These are phyloP conservation scores for Masticophis lateralis DNA, from an alignment of 2,797 vertebrate genomes.

Conservation along the genomic window DNA sequence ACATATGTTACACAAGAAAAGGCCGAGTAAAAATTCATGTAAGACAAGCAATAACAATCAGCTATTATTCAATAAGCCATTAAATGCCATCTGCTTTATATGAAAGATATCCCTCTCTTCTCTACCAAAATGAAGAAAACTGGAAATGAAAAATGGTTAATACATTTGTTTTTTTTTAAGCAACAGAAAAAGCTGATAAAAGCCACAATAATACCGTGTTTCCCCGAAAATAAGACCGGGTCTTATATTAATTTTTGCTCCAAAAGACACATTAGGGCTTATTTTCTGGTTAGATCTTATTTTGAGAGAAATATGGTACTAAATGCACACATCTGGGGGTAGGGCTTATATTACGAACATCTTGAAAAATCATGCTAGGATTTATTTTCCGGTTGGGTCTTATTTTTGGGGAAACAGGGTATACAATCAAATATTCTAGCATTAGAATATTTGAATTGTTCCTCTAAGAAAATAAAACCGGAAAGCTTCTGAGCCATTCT, in stretches of 20 bases:
- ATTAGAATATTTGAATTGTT: not conserved
- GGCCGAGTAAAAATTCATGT: constrained; percentile 42
- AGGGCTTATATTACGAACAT: no score
- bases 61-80: constrained; percentile 51
- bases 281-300: no score
- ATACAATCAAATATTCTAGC: not conserved
- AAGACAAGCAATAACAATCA: constrained; percentile 49
- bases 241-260: no score
- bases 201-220: not conserved
- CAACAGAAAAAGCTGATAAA: not conserved
- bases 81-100: constrained; percentile 67
- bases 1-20: constrained; percentile 67
- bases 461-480: not conserved
- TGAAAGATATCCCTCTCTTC: constrained; percentile 30
- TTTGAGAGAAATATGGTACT: no score
- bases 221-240: no score
- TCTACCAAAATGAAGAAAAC: not conserved
- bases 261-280: no score
- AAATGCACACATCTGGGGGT: no score
- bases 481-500: not conserved
- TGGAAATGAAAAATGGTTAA: constrained; percentile 24
- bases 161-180: constrained; percentile 16
- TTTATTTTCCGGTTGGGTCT: no score
- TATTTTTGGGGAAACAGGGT: no score
- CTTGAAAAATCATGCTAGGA: no score